A percentile compares a stretch with the other conserved stretches of the same genome.
These are phyloP conservation scores for Myrmecophaga tridactyla DNA, from an alignment of 2,113 vertebrate genomes.

Conservation along the genomic window DNA sequence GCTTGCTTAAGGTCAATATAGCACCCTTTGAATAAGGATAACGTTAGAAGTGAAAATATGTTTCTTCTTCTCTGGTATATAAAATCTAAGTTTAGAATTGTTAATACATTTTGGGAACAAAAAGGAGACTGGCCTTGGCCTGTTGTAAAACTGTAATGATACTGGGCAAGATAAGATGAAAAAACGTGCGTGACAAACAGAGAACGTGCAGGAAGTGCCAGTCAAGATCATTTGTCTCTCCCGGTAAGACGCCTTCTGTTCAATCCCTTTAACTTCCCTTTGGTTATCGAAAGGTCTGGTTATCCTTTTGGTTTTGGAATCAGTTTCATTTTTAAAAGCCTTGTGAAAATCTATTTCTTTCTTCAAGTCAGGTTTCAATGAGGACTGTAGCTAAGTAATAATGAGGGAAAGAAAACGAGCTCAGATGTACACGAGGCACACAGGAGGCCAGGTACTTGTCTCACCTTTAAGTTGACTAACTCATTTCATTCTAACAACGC, in stretches of 20 bases:
- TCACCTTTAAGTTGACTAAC: no score
- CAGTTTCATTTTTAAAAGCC: neutral
- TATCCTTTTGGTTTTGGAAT: neutral
- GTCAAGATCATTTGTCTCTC: neutral
- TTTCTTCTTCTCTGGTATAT: neutral
- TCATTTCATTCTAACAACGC: neutral
- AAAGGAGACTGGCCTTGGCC: neutral
- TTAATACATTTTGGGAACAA: neutral
- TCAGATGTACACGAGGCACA: neutral
- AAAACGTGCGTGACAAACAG: neutral
- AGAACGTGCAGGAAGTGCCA: neutral
- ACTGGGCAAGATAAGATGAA: neutral
- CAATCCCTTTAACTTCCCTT: no score
- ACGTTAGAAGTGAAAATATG: neutral
- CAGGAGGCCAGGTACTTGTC: neutral
- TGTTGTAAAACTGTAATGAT: neutral
- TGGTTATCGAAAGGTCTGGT: neutral
- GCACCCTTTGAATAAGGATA: neutral
- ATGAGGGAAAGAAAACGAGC: neutral
- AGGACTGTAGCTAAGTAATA: neutral
- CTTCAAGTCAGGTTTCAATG: neutral
- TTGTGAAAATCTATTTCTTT: neutral
- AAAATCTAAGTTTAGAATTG: neutral
- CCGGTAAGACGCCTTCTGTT: neutral
- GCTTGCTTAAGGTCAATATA: neutral